phyloP scores from a whole-genome alignment of 2,888 invertebrate species.

The Melanostoma scalare region DNA sequence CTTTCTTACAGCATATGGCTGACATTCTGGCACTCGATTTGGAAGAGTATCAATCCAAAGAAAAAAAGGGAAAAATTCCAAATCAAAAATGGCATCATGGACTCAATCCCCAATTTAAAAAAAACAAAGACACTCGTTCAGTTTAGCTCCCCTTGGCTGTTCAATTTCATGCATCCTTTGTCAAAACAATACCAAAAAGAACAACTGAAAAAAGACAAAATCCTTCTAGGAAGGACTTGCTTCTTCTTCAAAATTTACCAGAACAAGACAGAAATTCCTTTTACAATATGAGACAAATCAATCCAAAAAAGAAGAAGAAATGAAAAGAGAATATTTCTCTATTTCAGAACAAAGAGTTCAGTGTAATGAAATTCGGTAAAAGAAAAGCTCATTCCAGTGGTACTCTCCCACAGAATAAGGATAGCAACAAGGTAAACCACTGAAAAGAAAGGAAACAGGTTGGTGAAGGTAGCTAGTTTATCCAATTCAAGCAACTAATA shows the following conservation, averaged over 20 bases:
- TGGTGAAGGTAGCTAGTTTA: slow-evolving; percentile 12
- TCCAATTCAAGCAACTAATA: slow-evolving; percentile 50
- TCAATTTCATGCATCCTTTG: no score
- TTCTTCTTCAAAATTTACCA: slow-evolving; percentile 15
- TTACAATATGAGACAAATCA: slow-evolving; percentile 63
- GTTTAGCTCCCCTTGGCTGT: no score
- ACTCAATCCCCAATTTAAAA: no score
- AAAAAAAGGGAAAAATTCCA: no score
- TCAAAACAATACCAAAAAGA: no score
- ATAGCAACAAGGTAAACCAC: slow-evolving; percentile 29
- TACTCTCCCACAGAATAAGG: not conserved
- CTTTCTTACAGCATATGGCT: no score
- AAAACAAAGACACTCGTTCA: no score
- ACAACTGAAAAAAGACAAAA: no score
- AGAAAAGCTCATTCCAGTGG: slow-evolving; percentile 23
- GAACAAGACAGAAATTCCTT: slow-evolving; percentile 19
- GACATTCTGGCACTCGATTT: no score
- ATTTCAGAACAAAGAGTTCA: slow-evolving; percentile 49
- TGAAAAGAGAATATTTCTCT: slow-evolving; percentile 24
- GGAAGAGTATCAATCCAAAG: no score
- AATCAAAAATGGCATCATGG: no score
- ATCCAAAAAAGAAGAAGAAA: slow-evolving; percentile 29
- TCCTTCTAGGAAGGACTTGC: not conserved
- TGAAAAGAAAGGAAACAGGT: slow-evolving; percentile 11
- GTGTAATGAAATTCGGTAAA: slow-evolving; percentile 34